Evolutionary conservation across 2,888 invertebrate species (phyloP), one percentile per base, ranked within the genome.

Genomic region (Pseudococcus viburni): DNA sequence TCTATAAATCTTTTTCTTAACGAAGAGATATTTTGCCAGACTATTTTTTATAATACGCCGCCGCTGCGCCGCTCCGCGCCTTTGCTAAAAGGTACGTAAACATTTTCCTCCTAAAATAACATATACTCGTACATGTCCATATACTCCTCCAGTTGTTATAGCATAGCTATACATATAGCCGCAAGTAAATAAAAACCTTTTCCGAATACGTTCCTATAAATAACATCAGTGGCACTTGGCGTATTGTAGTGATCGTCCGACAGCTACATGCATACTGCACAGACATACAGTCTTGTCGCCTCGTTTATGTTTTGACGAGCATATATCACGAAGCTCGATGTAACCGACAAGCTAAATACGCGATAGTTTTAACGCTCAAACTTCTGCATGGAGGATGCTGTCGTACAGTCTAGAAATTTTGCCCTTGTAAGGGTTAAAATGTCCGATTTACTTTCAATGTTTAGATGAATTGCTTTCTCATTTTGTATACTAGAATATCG

Each of bases 1-100:
- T 80, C 80, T 80, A 80, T 80, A 80, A 80, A 80, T 80, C 80
- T 80, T 80, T 80, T 80, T 80, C 42, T 42, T 80, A 80, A 80
- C 80, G 68, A 73, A 73, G 68, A 73, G 68, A 73, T 73, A 73
- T 73, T 73, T 73, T 33, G 26, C 68, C 59, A 73, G 68, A 73
- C 68, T 73, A 73, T 73, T 73, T 73, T 73, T 73, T 73, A 33
- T 33, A 33, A 73, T 73, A 73, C 68, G 26, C 26, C 64, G 64
- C 15, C 51, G 51, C 12, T 12, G 26, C 46, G 46, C 46, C 7
- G 46, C 46, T 8, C 2, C 46, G 46, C 46, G 46, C 26, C 26
- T 33, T 46, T 55, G 59, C 33, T 73, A 73, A 73, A 73, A 73
- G 68, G 68, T 73, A 73, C 68, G 33, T 73, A 26, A 73, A 73